These are phyloP conservation scores for Pao palembangensis DNA, from an alignment of 2,113 vertebrate species.

Conservation along the genomic window DNA sequence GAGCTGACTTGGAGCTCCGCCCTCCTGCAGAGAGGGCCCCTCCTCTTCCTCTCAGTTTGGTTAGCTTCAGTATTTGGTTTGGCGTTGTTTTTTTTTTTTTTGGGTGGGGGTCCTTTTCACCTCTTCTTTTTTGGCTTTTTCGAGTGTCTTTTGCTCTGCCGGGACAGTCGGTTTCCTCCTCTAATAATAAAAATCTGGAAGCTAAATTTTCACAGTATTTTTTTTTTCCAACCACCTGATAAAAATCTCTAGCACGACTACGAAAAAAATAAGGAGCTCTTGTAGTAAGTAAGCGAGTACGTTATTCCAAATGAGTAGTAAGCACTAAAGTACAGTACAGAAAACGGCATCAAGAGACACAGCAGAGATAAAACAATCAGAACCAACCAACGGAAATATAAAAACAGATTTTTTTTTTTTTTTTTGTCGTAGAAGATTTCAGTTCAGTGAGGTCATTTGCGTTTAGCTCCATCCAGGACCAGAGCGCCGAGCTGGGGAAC, in stretches of 20 bases:
- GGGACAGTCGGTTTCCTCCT: conserved; percentile 72
- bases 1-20: conserved; percentile 28
- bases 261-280: conserved; percentile 74
- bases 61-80: conserved; percentile 72
- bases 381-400: conserved; percentile 70
- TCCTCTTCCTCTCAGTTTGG: conserved; percentile 47
- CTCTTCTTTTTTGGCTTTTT: conserved; percentile 69
- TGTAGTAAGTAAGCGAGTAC: conserved; percentile 76
- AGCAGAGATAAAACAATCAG: conserved; percentile 69
- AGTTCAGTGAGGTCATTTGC: conserved; percentile 81
- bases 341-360: conserved; percentile 75
- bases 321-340: conserved; percentile 75
- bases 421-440: conserved; percentile 62
- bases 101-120: conserved; percentile 62
- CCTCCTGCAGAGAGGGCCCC: conserved; percentile 29
- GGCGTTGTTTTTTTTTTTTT: conserved; percentile 61
- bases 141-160: conserved; percentile 57
- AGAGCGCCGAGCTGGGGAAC: conserved; percentile 68
- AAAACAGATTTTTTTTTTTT: conserved; percentile 62
- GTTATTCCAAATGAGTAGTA: conserved; percentile 76
- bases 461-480: conserved; percentile 78
- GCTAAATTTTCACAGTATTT: conserved; percentile 85
- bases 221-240: conserved; percentile 81
- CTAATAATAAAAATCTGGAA: conserved; percentile 80
- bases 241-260: conserved; percentile 83